Base-by-base conservation (phyloP, 2,888 invertebrate genomes). In the Pseudoips prasinana region DNA sequence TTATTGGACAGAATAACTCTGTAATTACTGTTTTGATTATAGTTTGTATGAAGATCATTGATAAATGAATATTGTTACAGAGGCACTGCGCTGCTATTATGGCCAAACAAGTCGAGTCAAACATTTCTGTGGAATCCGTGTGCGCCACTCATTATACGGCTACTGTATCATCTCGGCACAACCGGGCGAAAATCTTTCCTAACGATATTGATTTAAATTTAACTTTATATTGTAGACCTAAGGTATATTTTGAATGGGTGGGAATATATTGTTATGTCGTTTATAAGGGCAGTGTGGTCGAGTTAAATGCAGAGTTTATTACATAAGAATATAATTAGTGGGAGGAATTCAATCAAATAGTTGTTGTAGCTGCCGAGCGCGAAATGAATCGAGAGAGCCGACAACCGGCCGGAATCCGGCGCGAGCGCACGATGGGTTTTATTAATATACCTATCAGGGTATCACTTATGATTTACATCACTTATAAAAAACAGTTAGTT, bases 251-350 rank as follows among this genome's bases (percentile, higher is more conserved):
- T 7, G 8, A 1, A 7, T 14, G 29, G n/a, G 4, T 2, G 2
- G 5, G 5, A 8, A 0, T 3, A 6, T 5, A 1, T 3, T 10
- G 7, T 33, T 47, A 18, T 8, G 55, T 33, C 48, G 24, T 63
- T 70, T 36, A 10, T 27, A 8, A 10, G 10, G 5, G 32, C 33
- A 8, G 22, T 19, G 22, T 17, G 19, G 11, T 40, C 48, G 61
- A 72, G 76, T 83, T 82, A 82, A 84, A 80, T 70, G 80, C 73
- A 64, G 73, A 79, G 79, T 83, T 86, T 83, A 84, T 85, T 82
- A 79, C 80, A 74, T 84, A 86, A 86, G 85, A 83, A 78, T 80
- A 82, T 89, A 88, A 89, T 89, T 83, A 87, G 88, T 88, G 87
- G 88, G 89, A 69, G 88, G 84, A 74, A 85, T 82, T 69, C 82